Evolutionary conservation across 2,113 vertebrate genomes (phyloP).

Genomic region (Chamaea fasciata): DNA sequence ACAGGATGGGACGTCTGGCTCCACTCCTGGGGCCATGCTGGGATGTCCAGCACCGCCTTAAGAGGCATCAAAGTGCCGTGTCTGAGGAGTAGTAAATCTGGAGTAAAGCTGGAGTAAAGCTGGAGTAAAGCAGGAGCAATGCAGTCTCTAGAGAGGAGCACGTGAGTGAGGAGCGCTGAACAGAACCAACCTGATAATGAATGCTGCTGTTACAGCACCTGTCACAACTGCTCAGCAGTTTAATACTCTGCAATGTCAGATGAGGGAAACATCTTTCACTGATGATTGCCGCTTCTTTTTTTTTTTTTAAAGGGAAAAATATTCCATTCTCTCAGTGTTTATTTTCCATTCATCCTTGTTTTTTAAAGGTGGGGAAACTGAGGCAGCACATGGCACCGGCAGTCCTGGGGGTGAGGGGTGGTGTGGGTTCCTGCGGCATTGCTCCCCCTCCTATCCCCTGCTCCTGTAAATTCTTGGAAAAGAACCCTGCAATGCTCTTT

Average conservation of each 20-base stretch:
- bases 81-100: neutral
- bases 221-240: conserved; percentile 60
- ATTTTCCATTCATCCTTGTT: neutral
- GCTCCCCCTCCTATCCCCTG: accelerated
- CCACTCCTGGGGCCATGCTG: accelerated
- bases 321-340: accelerated
- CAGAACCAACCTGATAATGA: conserved; percentile 57
- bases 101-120: neutral
- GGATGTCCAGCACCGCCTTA: neutral
- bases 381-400: neutral
- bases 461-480: neutral
- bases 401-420: neutral
- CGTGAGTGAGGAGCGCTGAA: conserved; percentile 49
- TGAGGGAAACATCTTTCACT: neutral
- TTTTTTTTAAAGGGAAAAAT: neutral
- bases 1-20: accelerated
- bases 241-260: conserved; percentile 48
- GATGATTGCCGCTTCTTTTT: neutral
- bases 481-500: neutral
- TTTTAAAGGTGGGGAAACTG: neutral
- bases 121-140: neutral
- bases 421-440: neutral
- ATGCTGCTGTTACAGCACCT: conserved; percentile 64
- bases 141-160: conserved; percentile 29
- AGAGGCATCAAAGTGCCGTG: neutral